These are phyloP conservation scores for Argya squamiceps DNA, from an alignment of 2,797 vertebrate species.

Conservation along the genomic window DNA sequence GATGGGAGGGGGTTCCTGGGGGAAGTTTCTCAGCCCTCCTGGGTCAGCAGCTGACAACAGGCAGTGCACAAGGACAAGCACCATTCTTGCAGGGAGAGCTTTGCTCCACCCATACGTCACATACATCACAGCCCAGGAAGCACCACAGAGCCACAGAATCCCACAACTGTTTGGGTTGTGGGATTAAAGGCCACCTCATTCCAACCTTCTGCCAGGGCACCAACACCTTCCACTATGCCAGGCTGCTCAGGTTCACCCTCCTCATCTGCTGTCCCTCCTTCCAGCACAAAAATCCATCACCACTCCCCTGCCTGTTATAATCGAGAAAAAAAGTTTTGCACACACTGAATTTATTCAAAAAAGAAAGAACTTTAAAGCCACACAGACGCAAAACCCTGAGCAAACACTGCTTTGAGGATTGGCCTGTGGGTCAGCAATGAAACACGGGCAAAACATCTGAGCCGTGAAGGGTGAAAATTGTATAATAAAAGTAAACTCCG, in stretches of 20 bases:
- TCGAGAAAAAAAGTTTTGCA: background rate
- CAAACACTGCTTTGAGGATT: slow-evolving; percentile 16
- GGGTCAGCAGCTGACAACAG: background rate
- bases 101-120: background rate
- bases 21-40: background rate
- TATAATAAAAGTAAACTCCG: background rate
- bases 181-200: background rate
- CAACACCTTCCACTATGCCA: background rate
- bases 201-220: background rate
- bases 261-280: background rate
- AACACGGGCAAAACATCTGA: background rate
- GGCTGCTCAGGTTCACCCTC: background rate
- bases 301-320: background rate
- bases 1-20: background rate
- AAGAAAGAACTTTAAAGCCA: background rate
- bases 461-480: background rate
- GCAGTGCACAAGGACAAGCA: background rate
- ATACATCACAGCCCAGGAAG: fast-evolving
- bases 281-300: background rate
- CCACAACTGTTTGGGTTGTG: background rate
- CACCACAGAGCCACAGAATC: background rate
- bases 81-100: background rate
- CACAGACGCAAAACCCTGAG: background rate
- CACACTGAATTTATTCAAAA: background rate
- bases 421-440: slow-evolving; percentile 3